These are phyloP conservation scores for Oasisia sp. DNA, from an alignment of 2,888 invertebrate species.

Conservation along the genomic window DNA sequence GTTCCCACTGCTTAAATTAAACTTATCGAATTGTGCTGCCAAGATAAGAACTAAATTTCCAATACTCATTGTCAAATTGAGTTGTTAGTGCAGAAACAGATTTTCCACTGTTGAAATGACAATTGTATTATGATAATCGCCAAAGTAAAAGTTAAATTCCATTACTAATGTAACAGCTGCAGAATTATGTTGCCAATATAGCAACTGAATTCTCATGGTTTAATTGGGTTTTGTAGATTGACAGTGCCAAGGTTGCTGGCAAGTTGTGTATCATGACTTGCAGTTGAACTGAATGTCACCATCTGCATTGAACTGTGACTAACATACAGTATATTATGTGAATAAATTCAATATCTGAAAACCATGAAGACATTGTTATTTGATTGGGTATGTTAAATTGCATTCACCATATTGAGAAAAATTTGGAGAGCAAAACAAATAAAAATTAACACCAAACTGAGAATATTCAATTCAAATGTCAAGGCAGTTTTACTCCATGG, in stretches of 20 bases:
- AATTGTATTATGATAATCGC: too few species aligned
- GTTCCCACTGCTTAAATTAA: neutral
- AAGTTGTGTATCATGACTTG: neutral
- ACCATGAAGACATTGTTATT: neutral
- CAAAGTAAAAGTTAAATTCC: too few species aligned
- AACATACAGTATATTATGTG: neutral
- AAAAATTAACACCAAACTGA: too few species aligned
- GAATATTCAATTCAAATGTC: too few species aligned
- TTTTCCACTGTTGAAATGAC: neutral
- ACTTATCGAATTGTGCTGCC: neutral
- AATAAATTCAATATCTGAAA: conserved; percentile 6
- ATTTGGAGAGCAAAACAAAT: too few species aligned
- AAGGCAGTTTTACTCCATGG: too few species aligned
- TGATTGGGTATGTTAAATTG: neutral
- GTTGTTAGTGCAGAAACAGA: too few species aligned
- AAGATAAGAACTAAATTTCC: neutral
- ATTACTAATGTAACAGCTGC: neutral
- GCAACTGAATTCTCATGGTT: neutral
- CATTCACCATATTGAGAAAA: too few species aligned
- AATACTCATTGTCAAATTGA: neutral
- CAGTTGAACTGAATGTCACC: neutral
- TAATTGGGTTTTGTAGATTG: neutral
- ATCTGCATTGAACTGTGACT: neutral
- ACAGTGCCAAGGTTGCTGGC: neutral
- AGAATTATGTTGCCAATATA: neutral